These are phyloP conservation scores for Cydia splendana DNA, from an alignment of 1,140 invertebrate genomes.

Conservation along the genomic window DNA sequence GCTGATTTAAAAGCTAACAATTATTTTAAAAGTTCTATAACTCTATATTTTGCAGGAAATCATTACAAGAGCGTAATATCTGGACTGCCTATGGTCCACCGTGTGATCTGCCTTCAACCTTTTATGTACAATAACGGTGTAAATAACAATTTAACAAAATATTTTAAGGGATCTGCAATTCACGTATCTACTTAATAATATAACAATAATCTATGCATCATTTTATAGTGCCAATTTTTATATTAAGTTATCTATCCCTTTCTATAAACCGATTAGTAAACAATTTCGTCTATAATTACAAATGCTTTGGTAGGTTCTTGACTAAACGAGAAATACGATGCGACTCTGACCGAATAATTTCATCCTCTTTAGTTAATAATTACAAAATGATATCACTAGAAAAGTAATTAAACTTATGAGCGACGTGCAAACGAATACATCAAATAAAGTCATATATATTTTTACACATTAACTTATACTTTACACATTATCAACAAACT, in stretches of 20 bases:
- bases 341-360: conserved; percentile 18
- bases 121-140: conserved; percentile 66
- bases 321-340: conserved; percentile 50
- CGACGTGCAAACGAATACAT: conserved; percentile 24
- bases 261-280: conserved; percentile 34
- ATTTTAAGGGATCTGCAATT: conserved; percentile 40
- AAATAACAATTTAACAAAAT: conserved; percentile 69
- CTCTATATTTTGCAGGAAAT: conserved; percentile 19
- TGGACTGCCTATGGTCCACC: conserved; percentile 52
- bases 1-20: conserved; percentile 21
- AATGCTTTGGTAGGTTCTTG: conserved; percentile 64
- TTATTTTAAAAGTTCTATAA: conserved; percentile 16
- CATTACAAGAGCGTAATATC: conserved; percentile 41
- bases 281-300: conserved; percentile 45
- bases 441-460: conserved; percentile 26
- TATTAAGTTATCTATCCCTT: conserved; percentile 35
- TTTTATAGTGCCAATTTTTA: conserved; percentile 42
- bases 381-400: conserved; percentile 21
- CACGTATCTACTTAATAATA: conserved; percentile 37
- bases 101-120: conserved; percentile 64
- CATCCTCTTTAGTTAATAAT: conserved; percentile 15
- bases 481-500: conserved; percentile 33
- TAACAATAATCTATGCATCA: conserved; percentile 44
- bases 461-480: conserved; percentile 38
- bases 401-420: conserved; percentile 25